phyloP scores from a whole-genome alignment of 2,113 vertebrate genomes.

The Eptesicus fuscus region DNA sequence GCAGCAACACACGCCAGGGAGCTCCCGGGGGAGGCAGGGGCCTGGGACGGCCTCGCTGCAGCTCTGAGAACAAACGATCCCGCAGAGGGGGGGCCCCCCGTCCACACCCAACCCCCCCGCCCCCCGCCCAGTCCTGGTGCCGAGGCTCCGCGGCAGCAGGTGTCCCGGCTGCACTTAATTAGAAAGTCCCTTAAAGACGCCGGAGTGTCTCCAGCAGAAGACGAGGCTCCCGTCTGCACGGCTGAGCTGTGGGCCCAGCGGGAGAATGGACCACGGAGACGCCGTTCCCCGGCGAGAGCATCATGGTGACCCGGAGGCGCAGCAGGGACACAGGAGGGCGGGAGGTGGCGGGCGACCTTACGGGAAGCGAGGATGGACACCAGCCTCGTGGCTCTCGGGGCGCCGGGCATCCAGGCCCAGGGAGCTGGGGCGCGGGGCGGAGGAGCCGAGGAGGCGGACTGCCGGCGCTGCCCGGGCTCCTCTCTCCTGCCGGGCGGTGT shows the following conservation, averaged over 20 bases:
- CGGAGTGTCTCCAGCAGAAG: background rate
- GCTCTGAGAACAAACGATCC: background rate
- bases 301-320: too few relatives aligned
- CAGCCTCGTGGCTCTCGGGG: accelerated
- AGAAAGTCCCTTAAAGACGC: constrained; percentile 18
- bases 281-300: too few relatives aligned
- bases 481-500: too few relatives aligned
- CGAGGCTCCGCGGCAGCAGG: background rate
- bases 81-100: background rate
- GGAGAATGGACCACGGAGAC: too few relatives aligned
- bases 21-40: background rate
- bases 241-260: background rate
- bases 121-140: background rate
- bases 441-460: too few relatives aligned
- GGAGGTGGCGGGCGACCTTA: accelerated
- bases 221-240: background rate
- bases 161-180: background rate
- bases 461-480: too few relatives aligned
- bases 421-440: background rate
- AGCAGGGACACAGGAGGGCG: too few relatives aligned
- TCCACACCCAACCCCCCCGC: too few relatives aligned
- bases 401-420: background rate
- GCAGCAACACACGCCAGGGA: background rate
- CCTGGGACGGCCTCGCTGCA: background rate
- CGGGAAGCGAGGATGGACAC: background rate